These are phyloP conservation scores for Otocyon megalotis DNA, from an alignment of 2,113 vertebrate species.

Conservation along the genomic window DNA sequence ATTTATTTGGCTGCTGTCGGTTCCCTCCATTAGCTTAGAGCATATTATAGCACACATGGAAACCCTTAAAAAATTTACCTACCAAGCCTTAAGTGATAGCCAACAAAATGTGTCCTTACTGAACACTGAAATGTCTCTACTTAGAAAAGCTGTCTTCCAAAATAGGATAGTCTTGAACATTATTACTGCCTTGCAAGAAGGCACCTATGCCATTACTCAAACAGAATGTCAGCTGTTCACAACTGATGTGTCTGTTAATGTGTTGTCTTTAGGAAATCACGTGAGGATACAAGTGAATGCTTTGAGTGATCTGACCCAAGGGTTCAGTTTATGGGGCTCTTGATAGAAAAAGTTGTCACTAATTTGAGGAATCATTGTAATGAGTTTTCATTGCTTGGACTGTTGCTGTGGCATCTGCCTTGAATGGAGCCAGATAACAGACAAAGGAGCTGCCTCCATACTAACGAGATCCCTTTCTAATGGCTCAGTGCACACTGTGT, in stretches of 20 bases:
- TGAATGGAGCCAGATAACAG: neutral
- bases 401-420: neutral
- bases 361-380: neutral
- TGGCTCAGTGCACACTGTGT: neutral
- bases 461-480: neutral
- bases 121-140: neutral
- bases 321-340: neutral
- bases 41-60: neutral
- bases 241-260: neutral
- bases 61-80: neutral
- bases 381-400: neutral
- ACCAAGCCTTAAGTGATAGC: neutral
- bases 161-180: neutral
- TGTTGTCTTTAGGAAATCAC: neutral
- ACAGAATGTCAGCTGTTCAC: neutral
- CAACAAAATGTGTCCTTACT: neutral
- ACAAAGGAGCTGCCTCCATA: neutral
- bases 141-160: neutral
- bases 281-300: neutral
- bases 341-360: neutral
- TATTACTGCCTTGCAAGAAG: neutral
- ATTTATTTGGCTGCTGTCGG: neutral
- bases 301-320: neutral
- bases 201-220: neutral
- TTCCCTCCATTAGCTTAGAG: neutral